These are phyloP conservation scores for Lagopus muta DNA, from an alignment of 2,113 vertebrate species.

Conservation along the genomic window DNA sequence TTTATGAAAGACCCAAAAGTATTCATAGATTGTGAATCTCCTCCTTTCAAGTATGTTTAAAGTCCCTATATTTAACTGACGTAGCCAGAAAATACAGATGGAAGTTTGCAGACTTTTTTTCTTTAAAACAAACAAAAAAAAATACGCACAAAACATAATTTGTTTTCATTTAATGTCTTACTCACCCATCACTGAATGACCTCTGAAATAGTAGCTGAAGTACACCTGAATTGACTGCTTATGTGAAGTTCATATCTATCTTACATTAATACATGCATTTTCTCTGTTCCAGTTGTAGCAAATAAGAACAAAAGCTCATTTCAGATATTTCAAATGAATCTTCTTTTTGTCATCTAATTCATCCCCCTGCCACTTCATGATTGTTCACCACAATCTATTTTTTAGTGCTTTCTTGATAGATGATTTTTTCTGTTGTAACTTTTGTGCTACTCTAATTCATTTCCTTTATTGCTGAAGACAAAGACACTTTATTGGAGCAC, in stretches of 20 bases:
- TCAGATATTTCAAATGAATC: slow-evolving; percentile 21
- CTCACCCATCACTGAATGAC: not conserved
- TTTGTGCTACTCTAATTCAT: slow-evolving; percentile 56
- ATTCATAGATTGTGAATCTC: not conserved
- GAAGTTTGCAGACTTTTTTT: not conserved
- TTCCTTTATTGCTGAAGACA: slow-evolving; percentile 56
- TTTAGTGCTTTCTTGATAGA: slow-evolving; percentile 46
- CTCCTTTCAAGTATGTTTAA: not conserved
- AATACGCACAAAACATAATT: not conserved
- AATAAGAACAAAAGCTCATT: slow-evolving; percentile 35
- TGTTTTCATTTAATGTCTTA: not conserved
- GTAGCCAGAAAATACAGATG: not conserved
- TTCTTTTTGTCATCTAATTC: slow-evolving; percentile 54
- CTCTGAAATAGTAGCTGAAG: not conserved
- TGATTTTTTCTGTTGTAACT: slow-evolving; percentile 53
- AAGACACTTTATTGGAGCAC: slow-evolving; percentile 54
- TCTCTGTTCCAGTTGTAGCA: not conserved
- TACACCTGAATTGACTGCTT: not conserved
- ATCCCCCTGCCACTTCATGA: slow-evolving; percentile 20
- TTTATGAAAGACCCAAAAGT: not conserved
- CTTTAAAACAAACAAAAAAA: not conserved
- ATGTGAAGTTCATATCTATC: not conserved
- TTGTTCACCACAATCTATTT: slow-evolving; percentile 36
- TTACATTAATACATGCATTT: not conserved
- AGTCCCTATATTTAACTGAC: not conserved